phyloP scores from a whole-genome alignment of 2,888 invertebrate genomes.

The Caenorhabditis imperialis region DNA sequence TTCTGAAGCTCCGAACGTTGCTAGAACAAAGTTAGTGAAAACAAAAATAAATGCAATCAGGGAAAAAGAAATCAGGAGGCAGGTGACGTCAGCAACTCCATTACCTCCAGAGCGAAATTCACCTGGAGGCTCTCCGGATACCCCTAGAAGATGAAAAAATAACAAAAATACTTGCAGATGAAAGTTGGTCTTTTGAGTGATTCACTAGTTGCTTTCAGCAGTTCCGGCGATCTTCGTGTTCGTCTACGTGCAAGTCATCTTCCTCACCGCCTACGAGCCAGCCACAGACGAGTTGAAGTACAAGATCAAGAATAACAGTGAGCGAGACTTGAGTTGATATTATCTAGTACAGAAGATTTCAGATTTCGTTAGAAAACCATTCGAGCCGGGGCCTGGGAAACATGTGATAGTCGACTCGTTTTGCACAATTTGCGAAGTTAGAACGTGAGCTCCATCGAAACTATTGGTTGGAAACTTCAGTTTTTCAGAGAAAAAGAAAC shows the following conservation, averaged over 20 bases:
- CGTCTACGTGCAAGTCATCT: conserved; percentile 38
- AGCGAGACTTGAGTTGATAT: no score
- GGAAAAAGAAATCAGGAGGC: no score
- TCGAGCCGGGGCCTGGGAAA: conserved; percentile 70
- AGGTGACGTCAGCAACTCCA: no score
- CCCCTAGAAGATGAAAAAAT: no score
- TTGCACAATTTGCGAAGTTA: conserved; percentile 81
- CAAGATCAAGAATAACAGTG: conserved; percentile 22
- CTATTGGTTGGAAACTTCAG: background rate
- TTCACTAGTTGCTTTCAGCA: conserved; percentile 47
- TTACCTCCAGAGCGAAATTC: no score
- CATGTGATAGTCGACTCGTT: conserved; percentile 81
- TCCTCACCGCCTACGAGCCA: conserved; percentile 40
- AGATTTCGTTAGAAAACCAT: conserved; percentile 31
- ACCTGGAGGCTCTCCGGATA: no score
- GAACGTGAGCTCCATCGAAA: conserved; percentile 83
- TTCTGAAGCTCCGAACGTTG: no score
- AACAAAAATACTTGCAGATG: no score
- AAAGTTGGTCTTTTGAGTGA: no score
- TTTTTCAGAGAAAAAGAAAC: conserved; percentile 77
- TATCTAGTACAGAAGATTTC: no score
- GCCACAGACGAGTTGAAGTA: conserved; percentile 24
- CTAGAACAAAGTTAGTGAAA: no score
- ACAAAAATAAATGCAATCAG: no score
- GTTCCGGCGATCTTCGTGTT: conserved; percentile 16